Conservation (phyloP, 2,888 invertebrate genomes). For the Platynereis dumerilii region DNA sequence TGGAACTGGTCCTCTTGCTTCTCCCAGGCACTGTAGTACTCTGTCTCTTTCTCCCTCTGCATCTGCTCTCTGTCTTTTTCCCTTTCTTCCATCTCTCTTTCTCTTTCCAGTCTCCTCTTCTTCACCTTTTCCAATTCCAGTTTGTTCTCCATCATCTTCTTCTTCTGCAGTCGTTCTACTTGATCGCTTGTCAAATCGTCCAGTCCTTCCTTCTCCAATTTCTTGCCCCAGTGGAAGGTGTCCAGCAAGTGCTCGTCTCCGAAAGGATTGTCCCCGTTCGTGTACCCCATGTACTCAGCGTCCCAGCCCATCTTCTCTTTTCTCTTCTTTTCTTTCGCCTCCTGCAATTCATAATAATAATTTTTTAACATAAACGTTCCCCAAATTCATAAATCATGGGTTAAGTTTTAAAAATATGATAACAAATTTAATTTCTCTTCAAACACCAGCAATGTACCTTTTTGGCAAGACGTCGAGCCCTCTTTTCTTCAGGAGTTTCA, state of each 20-base stretch:
- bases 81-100: constrained; percentile 70
- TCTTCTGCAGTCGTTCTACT: constrained; percentile 80
- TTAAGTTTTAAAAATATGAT: neutral
- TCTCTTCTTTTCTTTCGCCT: constrained; percentile 81
- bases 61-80: constrained; percentile 78
- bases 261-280: constrained; percentile 98
- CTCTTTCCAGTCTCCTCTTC: constrained; percentile 85
- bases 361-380: neutral
- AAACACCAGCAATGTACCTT: constrained; percentile 68
- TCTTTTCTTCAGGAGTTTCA: constrained; percentile 95
- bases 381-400: constrained; percentile 1
- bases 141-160: constrained; percentile 89
- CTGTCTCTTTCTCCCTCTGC: constrained; percentile 87
- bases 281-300: constrained; percentile 92
- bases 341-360: constrained; percentile 55
- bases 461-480: constrained; percentile 81
- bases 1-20: constrained; percentile 97
- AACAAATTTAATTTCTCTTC: neutral
- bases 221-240: constrained; percentile 96
- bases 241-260: constrained; percentile 94
- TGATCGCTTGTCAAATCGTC: constrained; percentile 69
- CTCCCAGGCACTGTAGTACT: constrained; percentile 91
- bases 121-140: constrained; percentile 93
- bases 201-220: constrained; percentile 91
- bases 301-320: constrained; percentile 98